Evolutionary conservation across 2,888 invertebrate genomes (phyloP), one percentile per base, ranked within the genome.

Genomic region (Idaea biselata): DNA sequence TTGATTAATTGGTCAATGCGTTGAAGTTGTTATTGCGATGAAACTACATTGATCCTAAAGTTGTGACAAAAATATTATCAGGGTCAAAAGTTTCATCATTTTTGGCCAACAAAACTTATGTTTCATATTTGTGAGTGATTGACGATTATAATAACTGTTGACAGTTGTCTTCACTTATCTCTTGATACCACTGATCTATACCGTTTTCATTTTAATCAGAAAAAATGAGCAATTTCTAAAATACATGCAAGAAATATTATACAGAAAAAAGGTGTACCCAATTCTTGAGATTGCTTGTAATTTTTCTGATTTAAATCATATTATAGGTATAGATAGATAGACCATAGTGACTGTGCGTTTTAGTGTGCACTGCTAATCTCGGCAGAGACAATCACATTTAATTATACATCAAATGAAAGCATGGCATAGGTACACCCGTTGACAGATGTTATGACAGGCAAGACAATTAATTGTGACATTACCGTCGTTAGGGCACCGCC

Each of bases 361-460:
- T 25, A 25, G 25, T 25, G 25, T 25, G 57, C 54, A 58, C 14
- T 57, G 53, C 59, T 61, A 58, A 55, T 53, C 44, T 59, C 65
- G 64, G 58, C 66, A 64, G 60, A 66, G 63, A 65, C 64, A 67
- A 69, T 69, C 82, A 82, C 80, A 80, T 84, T 86, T 82, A 83
- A 88, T 88, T 84, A 81, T 80, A 78, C 77, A 78, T 78, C 75
- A 82, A 85, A 84, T 80, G 80, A 82, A 83, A 80, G 77, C 81
- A 78, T 74, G 76, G 74, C 44, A 3, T 74, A 65, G 71, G 63
- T 18, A 60, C 70, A 71, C 71, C 71, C 81, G 84, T 76, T 81
- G 89, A 91, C 91, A 91, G 90, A 89, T 91, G 89, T 90, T 89
- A 87, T 91, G 91, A 91, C 91, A 89, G 90, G 83, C 81, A 78